These are phyloP conservation scores for Hermaeophaga mercurialis DNA, from an alignment of 2,888 invertebrate genomes.

Conservation along the genomic window DNA sequence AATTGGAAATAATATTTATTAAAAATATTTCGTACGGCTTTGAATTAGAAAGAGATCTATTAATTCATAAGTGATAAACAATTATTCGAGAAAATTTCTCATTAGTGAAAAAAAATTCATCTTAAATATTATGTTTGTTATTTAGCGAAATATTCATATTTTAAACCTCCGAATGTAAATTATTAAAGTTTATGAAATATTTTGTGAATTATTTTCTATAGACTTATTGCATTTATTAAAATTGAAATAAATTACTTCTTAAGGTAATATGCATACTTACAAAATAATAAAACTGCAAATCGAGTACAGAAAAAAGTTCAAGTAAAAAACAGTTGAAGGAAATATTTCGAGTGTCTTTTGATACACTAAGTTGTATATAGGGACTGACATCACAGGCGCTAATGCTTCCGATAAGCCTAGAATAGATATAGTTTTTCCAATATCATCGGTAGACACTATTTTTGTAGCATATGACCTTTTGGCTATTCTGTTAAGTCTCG, in stretches of 20 bases:
- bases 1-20: too few relatives aligned
- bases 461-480: conserved; percentile 53
- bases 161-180: too few relatives aligned
- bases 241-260: too few relatives aligned
- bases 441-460: conserved; percentile 50
- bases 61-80: too few relatives aligned
- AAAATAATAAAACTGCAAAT: conserved; percentile 38
- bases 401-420: conserved; percentile 65
- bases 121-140: too few relatives aligned
- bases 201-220: too few relatives aligned
- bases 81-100: too few relatives aligned
- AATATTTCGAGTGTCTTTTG: conserved; percentile 59
- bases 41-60: too few relatives aligned
- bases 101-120: too few relatives aligned
- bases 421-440: conserved; percentile 59
- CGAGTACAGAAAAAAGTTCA: conserved; percentile 53
- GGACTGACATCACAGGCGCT: conserved; percentile 62
- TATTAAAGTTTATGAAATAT: not conserved
- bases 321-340: conserved; percentile 64
- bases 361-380: conserved; percentile 64
- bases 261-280: conserved; percentile 44
- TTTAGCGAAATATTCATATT: too few relatives aligned
- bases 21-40: too few relatives aligned
- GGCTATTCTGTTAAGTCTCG: conserved; percentile 47
- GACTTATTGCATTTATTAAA: too few relatives aligned